A percentile compares a stretch with the other conserved stretches of the same genome.
Evolutionary conservation across 2,888 invertebrate species (phyloP).

Genomic region (Agrotis segetum): DNA sequence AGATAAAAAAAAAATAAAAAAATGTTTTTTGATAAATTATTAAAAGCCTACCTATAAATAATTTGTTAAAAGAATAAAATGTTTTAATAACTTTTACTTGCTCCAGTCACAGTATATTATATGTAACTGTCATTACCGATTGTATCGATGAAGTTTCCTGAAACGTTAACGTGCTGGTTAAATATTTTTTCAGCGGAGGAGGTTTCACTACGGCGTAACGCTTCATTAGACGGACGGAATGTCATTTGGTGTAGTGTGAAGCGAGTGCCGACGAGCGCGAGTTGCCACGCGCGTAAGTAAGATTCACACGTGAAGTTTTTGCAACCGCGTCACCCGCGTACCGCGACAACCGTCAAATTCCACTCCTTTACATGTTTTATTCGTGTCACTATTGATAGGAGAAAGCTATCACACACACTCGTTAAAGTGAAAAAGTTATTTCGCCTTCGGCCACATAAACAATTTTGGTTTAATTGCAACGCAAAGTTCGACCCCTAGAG

Average conservation of each 20-base stretch:
- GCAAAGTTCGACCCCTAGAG: slow-evolving; percentile 22
- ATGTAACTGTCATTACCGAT: slow-evolving; percentile 1
- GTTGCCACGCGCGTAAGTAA: slow-evolving; percentile 4
- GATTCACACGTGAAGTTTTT: slow-evolving; percentile 74
- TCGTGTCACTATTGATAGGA: slow-evolving; percentile 79
- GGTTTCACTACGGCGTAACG: slow-evolving; percentile 68
- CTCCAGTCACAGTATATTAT: neutral
- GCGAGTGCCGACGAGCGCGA: slow-evolving; percentile 37
- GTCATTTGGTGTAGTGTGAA: slow-evolving; percentile 75
- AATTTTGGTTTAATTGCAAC: slow-evolving; percentile 51
- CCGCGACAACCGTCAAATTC: slow-evolving; percentile 65
- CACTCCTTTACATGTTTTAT: slow-evolving; percentile 74
- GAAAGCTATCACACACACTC: slow-evolving; percentile 76
- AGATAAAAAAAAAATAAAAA: neutral
- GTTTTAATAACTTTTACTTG: neutral
- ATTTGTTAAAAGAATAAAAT: neutral
- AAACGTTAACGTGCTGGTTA: slow-evolving; percentile 32
- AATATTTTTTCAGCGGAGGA: slow-evolving; percentile 50
- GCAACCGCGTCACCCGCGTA: slow-evolving; percentile 62
- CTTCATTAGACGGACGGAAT: slow-evolving; percentile 83
- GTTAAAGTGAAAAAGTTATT: slow-evolving; percentile 61
- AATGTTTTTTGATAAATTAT: neutral
- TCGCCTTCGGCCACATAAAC: slow-evolving; percentile 46
- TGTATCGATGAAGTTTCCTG: slow-evolving; percentile 41
- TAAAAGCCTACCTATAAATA: neutral